Conservation (phyloP, 2,113 vertebrate genomes). For the Alligator sinensis region DNA sequence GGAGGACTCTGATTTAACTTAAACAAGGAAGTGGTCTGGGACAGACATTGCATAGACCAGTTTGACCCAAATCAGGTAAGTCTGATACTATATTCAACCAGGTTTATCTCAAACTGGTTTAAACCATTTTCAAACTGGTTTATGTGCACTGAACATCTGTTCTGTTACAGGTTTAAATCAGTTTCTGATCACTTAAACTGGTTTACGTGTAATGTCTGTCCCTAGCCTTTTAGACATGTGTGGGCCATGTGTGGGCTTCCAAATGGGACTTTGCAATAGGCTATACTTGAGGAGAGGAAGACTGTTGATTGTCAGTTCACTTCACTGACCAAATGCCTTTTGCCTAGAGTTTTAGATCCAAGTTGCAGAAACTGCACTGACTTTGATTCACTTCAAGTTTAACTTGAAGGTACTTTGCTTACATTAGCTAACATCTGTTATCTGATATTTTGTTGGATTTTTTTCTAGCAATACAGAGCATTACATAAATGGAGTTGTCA, state of each 20-base stretch:
- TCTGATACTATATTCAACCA: too few species aligned
- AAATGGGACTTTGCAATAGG: constrained; percentile 4
- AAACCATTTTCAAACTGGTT: too few species aligned
- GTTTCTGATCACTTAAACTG: too few species aligned
- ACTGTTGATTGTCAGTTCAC: background rate
- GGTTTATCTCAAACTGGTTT: too few species aligned
- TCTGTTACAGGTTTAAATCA: too few species aligned
- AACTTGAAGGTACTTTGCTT: background rate
- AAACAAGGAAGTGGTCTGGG: too few species aligned
- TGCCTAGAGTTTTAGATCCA: constrained; percentile 2
- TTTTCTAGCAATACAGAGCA: constrained; percentile 16
- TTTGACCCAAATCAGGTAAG: too few species aligned
- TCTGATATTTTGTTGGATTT: fast-evolving
- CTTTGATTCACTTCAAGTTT: constrained; percentile 13
- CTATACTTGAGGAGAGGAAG: constrained; percentile 10
- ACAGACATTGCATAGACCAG: too few species aligned
- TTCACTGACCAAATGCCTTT: constrained; percentile 22
- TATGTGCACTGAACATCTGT: too few species aligned
- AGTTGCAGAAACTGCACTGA: background rate
- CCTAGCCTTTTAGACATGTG: too few species aligned
- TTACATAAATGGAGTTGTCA: background rate
- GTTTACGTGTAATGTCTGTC: too few species aligned
- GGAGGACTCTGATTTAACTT: too few species aligned
- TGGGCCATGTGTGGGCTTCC: background rate
- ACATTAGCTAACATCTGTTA: background rate